Base-by-base conservation (phyloP, 2,797 vertebrate species). In the Cynopterus sphinx region DNA sequence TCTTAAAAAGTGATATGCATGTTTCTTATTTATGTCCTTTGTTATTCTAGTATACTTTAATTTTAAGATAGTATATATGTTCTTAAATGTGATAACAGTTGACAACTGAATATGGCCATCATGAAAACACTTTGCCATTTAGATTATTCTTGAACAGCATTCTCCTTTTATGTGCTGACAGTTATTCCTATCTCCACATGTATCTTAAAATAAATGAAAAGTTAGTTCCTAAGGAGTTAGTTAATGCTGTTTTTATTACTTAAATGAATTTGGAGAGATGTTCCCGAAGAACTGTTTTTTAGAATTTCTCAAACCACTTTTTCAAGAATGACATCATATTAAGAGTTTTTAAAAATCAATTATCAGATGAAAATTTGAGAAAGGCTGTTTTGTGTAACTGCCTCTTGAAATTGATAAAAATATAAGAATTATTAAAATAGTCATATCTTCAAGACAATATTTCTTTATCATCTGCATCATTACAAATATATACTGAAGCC, bases 211-310 rank as follows among this genome's bases (percentile, higher is more conserved):
- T 88, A 91, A 75, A 81, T 53, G 31, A 92, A 15, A 70, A 65
- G 12, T 61, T 57, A 51, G 67, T 93, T 55, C 71, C 22, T 53
- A 87, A 92, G 57, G 7, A 74, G 46, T 87, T 91, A 73, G 83
- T 43, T 94, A 90, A 87, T 90, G 43, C 24, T 87, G 31, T 31
- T 63, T 90, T 51, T 70, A 88, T 93, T 90, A 87, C 91, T 95
- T 83, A 92, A 93, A 73, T 4, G 49, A 28, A 31, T 86, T 17
- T 79, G 57, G 31, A 82, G 96, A 77, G n/a, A 88, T 77, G n/a
- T 36, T 90, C 6, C 41, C 26, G 87, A 89, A 73, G 21, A 78
- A 92, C 41, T 65, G 15, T 59, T 28, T 92, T 87, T 24, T 5
- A 83, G 24, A 5, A 79, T 51, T 87, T 63, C 28, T 92, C 22